Evolutionary conservation across 2,888 invertebrate genomes (phyloP).

Genomic region (Andrena dorsata): DNA sequence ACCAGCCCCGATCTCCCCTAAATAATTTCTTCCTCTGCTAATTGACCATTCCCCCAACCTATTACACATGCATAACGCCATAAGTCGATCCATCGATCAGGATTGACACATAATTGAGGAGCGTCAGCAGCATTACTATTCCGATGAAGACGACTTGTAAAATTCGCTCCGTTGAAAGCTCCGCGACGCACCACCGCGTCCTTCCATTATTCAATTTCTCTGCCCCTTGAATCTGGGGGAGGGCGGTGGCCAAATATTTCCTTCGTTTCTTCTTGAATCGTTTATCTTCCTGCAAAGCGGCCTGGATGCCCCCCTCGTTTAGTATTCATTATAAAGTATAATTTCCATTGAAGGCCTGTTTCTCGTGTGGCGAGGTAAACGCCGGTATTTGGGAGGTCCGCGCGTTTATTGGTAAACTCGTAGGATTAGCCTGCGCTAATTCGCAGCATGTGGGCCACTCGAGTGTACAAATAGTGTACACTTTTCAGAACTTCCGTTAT

Average conservation of each 20-base stretch:
- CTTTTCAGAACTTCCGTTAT: not conserved
- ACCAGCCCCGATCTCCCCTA: too few species aligned
- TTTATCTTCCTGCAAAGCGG: constrained; percentile 49
- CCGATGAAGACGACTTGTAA: constrained; percentile 41
- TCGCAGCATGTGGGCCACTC: not conserved
- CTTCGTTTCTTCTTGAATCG: constrained; percentile 60
- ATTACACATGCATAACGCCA: not conserved
- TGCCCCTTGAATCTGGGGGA: constrained; percentile 58
- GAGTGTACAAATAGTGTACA: not conserved
- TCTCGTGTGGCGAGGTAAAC: constrained; percentile 7
- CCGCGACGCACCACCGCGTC: constrained; percentile 42
- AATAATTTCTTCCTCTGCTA: too few species aligned
- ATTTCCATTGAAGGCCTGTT: constrained; percentile 45
- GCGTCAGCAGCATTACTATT: not conserved
- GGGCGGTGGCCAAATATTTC: constrained; percentile 63
- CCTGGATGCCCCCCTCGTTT: constrained; percentile 38
- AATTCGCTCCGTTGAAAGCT: constrained; percentile 47
- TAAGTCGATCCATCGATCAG: not conserved
- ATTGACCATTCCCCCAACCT: too few species aligned
- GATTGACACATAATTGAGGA: too few species aligned
- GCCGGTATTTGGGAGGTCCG: not conserved
- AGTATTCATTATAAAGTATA: constrained; percentile 59
- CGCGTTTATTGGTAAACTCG: not conserved
- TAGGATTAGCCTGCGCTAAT: not conserved
- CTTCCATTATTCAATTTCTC: constrained; percentile 67